A percentile compares a stretch with the other conserved stretches of the same genome.
Conservation (phyloP, 1,140 invertebrate genomes). For the Ptiloglossa arizonensis region DNA sequence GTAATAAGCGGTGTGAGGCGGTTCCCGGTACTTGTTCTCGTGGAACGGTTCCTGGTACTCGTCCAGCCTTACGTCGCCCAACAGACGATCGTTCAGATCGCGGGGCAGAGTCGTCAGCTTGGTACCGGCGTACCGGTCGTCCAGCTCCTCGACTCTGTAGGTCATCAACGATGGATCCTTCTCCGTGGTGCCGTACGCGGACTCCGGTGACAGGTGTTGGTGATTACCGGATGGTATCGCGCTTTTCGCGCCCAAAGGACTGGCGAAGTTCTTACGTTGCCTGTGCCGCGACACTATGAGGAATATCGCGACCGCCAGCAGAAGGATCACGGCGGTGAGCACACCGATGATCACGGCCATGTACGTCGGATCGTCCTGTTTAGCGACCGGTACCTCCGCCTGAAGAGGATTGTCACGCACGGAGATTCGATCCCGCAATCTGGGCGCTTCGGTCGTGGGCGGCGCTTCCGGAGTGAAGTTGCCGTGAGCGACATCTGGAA, state of each 20-base stretch:
- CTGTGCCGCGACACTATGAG: constrained; percentile 84
- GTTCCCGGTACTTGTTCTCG: constrained; percentile 80
- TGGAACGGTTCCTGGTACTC: constrained; percentile 83
- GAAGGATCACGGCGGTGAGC: constrained; percentile 85
- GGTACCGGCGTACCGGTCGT: constrained; percentile 78
- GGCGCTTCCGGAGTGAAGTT: constrained; percentile 80
- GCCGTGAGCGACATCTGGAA: constrained; percentile 80
- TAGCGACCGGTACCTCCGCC: constrained; percentile 78
- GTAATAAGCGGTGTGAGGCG: constrained; percentile 82
- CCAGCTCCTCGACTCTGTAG: constrained; percentile 79
- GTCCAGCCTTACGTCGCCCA: constrained; percentile 80
- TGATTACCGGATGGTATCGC: constrained; percentile 78
- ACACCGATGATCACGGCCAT: constrained; percentile 87
- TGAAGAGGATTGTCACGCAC: constrained; percentile 75
- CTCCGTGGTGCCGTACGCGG: constrained; percentile 79
- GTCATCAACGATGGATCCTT: constrained; percentile 80
- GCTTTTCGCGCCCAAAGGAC: constrained; percentile 80
- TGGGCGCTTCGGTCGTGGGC: constrained; percentile 78
- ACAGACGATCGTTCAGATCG: constrained; percentile 79
- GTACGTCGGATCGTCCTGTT: constrained; percentile 83
- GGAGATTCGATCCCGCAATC: constrained; percentile 79
- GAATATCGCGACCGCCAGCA: constrained; percentile 84
- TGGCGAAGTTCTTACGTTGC: constrained; percentile 83
- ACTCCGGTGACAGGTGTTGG: constrained; percentile 79
- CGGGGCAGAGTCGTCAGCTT: constrained; percentile 79